These are phyloP conservation scores for Capricornis sumatraensis DNA, from an alignment of 2,113 vertebrate species.

Conservation along the genomic window DNA sequence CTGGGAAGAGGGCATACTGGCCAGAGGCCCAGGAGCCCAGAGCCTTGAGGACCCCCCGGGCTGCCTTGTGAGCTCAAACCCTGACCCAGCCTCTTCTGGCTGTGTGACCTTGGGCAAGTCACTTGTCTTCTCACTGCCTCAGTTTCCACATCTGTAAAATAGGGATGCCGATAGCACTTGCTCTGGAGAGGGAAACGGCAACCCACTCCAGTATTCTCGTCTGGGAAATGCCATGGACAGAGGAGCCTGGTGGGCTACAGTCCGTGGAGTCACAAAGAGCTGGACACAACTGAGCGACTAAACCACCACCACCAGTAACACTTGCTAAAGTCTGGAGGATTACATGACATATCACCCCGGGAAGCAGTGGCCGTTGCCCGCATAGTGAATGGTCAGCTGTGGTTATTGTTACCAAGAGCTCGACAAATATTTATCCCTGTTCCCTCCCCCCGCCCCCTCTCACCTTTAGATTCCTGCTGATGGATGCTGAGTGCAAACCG, in stretches of 20 bases:
- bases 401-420: not conserved
- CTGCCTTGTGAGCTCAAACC: fast-evolving
- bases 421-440: not conserved
- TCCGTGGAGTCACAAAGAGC: not conserved
- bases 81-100: too few species aligned
- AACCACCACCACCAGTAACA: not conserved
- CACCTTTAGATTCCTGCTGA: not conserved
- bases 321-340: not conserved
- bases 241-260: not conserved
- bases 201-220: not conserved
- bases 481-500: fast-evolving
- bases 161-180: not conserved
- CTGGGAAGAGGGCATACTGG: too few species aligned
- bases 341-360: fast-evolving
- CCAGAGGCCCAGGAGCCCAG: not conserved
- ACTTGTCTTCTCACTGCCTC: not conserved
- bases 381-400: not conserved
- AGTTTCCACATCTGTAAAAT: not conserved
- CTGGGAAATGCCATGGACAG: not conserved
- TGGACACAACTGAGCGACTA: not conserved
- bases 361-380: fast-evolving
- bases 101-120: not conserved
- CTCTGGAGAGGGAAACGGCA: not conserved
- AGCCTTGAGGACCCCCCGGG: not conserved
- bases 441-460: fast-evolving